These are phyloP conservation scores for Eublepharis macularius DNA, from an alignment of 2,113 vertebrate species.

Conservation along the genomic window DNA sequence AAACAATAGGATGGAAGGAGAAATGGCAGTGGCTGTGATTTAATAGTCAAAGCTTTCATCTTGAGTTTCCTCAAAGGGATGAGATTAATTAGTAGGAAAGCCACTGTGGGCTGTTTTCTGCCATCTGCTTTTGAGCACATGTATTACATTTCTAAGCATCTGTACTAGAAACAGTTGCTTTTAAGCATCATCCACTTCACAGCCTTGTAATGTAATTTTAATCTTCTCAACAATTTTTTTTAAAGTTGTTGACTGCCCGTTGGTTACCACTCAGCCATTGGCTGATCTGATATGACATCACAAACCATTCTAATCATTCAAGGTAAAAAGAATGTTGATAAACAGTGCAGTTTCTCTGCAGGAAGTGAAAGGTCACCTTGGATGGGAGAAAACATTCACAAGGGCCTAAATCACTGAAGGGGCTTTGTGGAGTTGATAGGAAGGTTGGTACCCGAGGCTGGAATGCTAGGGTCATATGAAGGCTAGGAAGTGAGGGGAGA, in stretches of 20 bases:
- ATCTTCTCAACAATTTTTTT: background rate
- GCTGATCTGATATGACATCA: background rate
- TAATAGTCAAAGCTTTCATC: background rate
- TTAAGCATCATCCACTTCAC: background rate
- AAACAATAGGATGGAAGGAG: background rate
- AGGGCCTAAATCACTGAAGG: no score
- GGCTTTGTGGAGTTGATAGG: no score
- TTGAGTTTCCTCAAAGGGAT: background rate
- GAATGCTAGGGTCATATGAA: background rate
- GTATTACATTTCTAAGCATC: background rate
- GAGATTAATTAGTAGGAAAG: background rate
- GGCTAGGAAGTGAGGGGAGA: background rate
- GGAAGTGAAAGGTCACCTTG: no score
- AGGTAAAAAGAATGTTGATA: background rate
- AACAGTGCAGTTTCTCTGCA: no score
- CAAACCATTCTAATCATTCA: background rate
- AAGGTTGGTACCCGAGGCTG: no score
- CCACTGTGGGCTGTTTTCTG: background rate
- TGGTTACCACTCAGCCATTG: background rate
- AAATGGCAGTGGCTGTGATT: background rate
- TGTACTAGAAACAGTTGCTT: background rate
- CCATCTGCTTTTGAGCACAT: background rate
- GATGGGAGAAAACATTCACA: no score
- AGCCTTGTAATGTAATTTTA: background rate
- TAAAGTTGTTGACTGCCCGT: background rate